Evolutionary conservation across 1,140 invertebrate species (phyloP).

Genomic region (Cydia splendana): DNA sequence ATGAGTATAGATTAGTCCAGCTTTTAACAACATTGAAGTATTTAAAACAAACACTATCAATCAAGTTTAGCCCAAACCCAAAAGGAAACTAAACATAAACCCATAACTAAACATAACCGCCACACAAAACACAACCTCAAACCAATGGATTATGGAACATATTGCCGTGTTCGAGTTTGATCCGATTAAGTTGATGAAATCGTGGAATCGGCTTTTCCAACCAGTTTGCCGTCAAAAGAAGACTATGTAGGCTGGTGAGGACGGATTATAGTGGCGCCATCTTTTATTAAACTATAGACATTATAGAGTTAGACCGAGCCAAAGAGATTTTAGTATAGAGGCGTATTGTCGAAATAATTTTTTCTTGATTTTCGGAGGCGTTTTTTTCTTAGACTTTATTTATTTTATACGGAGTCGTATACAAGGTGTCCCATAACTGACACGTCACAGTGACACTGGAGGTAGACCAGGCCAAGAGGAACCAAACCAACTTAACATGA

Average conservation of each 20-base stretch:
- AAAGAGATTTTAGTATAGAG: too few relatives aligned
- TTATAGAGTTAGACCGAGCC: neutral
- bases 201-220: slow-evolving; percentile 11
- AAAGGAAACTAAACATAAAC: neutral
- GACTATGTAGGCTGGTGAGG: slow-evolving; percentile 13
- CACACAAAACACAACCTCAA: neutral
- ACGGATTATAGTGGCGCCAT: slow-evolving; percentile 11
- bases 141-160: neutral
- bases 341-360: too few relatives aligned
- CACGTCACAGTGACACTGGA: too few relatives aligned
- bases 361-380: too few relatives aligned
- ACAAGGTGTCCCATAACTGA: too few relatives aligned
- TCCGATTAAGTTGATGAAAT: slow-evolving; percentile 26
- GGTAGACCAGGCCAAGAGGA: too few relatives aligned
- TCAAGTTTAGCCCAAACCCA: neutral
- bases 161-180: neutral
- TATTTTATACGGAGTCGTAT: too few relatives aligned
- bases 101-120: neutral
- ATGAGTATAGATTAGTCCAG: neutral
- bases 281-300: slow-evolving; percentile 8
- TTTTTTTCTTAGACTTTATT: too few relatives aligned
- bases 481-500: too few relatives aligned
- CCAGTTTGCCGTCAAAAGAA: slow-evolving; percentile 25
- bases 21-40: neutral
- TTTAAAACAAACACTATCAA: slow-evolving; percentile 3